Percentiles rank a stretch among this genome's conserved stretches.
Evolutionary conservation across 2,888 invertebrate genomes (phyloP).

Genomic region (Camptogramma bilineatum): DNA sequence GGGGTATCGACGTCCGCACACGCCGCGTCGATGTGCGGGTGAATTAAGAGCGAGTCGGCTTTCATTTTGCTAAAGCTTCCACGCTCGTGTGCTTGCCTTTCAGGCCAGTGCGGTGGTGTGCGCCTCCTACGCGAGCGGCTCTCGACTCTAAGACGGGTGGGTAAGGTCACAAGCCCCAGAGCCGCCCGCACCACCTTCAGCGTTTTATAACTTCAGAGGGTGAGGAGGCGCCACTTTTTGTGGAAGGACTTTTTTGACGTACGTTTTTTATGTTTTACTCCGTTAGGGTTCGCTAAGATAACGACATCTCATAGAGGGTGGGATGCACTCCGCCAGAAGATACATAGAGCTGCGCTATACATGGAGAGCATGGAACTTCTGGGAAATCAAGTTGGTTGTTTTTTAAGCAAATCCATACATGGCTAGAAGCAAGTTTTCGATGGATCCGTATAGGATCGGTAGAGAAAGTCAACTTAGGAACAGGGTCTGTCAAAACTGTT

Average conservation of each 20-base stretch:
- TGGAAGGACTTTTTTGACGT: constrained; percentile 85
- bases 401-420: constrained; percentile 7
- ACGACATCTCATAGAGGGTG: constrained; percentile 78
- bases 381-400: constrained; percentile 5
- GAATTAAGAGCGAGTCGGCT: constrained; percentile 85
- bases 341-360: constrained; percentile 53
- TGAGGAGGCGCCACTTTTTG: constrained; percentile 81
- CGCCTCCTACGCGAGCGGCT: constrained; percentile 59
- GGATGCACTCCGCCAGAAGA: constrained; percentile 68
- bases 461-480: constrained; percentile 47
- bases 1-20: constrained; percentile 73
- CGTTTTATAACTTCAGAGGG: constrained; percentile 82
- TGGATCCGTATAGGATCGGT: constrained; percentile 8
- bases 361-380: constrained; percentile 30
- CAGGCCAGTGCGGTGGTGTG: constrained; percentile 71
- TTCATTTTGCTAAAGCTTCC: constrained; percentile 85
- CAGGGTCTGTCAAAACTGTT: constrained; percentile 63
- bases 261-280: constrained; percentile 85
- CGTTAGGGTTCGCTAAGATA: constrained; percentile 83
- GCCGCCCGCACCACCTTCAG: constrained; percentile 66
- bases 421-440: constrained; percentile 11
- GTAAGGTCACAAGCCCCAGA: constrained; percentile 67
- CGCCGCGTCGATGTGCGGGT: constrained; percentile 76
- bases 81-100: constrained; percentile 84
- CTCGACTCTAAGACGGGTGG: constrained; percentile 68